Conservation (phyloP, 1,140 invertebrate species). For the Nymphalis io region DNA sequence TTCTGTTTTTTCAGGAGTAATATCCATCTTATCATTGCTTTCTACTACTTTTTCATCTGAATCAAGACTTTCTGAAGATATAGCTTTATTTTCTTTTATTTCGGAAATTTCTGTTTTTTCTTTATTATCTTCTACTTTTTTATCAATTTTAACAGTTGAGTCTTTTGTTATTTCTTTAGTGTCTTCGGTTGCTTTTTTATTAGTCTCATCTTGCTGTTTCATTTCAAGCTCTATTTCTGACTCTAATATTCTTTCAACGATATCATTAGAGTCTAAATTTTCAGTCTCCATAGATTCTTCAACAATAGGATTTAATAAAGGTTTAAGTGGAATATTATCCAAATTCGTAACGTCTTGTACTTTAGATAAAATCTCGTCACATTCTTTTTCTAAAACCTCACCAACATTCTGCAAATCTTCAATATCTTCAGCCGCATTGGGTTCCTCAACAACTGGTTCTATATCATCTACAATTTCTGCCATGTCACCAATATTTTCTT, state of each 20-base stretch:
- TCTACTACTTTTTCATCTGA: conserved; percentile 37
- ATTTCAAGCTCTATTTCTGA: conserved; percentile 62
- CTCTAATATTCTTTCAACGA: conserved; percentile 68
- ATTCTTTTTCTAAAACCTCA: conserved; percentile 71
- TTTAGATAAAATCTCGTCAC: conserved; percentile 72
- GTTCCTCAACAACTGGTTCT: conserved; percentile 69
- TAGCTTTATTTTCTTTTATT: conserved; percentile 36
- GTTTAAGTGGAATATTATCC: conserved; percentile 67
- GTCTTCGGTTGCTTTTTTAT: conserved; percentile 9
- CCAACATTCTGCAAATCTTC: conserved; percentile 69
- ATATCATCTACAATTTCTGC: conserved; percentile 62
- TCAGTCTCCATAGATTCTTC: conserved; percentile 73
- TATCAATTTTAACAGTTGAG: conserved; percentile 1
- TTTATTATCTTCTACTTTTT: conserved; percentile 11
- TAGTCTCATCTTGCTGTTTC: conserved; percentile 43
- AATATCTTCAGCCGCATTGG: conserved; percentile 55
- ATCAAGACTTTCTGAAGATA: conserved; percentile 31
- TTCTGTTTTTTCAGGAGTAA: conserved; percentile 34
- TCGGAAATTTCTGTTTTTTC: conserved; percentile 24
- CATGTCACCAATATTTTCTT: conserved; percentile 48
- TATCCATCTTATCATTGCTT: conserved; percentile 36
- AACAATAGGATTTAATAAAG: conserved; percentile 61
- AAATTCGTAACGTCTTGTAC: conserved; percentile 72
- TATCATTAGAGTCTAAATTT: conserved; percentile 64
- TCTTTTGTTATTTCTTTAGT: background rate